phyloP scores from a whole-genome alignment of 2,797 vertebrate genomes.

The Cossypha polioptera region DNA sequence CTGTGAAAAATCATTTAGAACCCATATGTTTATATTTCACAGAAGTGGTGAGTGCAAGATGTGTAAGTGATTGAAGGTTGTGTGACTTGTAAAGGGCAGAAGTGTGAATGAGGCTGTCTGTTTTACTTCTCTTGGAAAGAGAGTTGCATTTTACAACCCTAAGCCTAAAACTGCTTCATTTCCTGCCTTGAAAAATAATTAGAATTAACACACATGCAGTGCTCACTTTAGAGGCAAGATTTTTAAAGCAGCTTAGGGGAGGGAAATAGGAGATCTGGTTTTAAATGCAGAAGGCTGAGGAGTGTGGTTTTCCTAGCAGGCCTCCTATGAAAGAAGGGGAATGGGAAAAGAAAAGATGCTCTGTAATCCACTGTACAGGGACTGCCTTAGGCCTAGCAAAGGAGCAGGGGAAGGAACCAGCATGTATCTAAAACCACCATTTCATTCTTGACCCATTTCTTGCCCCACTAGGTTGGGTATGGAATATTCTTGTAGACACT shows the following conservation, averaged over 20 bases:
- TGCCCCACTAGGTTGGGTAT: not conserved
- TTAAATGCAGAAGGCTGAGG: not conserved
- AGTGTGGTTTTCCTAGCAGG: not conserved
- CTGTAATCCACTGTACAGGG: not conserved
- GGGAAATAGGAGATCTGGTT: not conserved
- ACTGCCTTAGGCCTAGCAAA: not conserved
- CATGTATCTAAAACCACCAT: not conserved
- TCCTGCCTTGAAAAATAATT: slow-evolving; percentile 28
- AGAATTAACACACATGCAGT: not conserved
- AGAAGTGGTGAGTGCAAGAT: not conserved
- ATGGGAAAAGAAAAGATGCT: not conserved
- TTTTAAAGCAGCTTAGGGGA: not conserved
- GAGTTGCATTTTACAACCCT: not conserved
- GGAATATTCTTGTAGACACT: not conserved
- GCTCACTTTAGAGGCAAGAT: not conserved
- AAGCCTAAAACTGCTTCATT: not conserved
- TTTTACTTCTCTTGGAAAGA: slow-evolving; percentile 21
- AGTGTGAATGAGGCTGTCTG: slow-evolving; percentile 30
- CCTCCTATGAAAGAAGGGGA: not conserved
- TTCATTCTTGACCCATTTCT: not conserved
- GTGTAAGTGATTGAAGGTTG: slow-evolving; percentile 17
- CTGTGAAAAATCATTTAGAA: slow-evolving; percentile 32
- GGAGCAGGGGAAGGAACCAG: not conserved
- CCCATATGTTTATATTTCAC: slow-evolving; percentile 56
- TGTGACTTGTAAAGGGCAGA: slow-evolving; percentile 42